Evolutionary conservation across 1,140 invertebrate genomes (phyloP).

Genomic region (Planococcus citri): DNA sequence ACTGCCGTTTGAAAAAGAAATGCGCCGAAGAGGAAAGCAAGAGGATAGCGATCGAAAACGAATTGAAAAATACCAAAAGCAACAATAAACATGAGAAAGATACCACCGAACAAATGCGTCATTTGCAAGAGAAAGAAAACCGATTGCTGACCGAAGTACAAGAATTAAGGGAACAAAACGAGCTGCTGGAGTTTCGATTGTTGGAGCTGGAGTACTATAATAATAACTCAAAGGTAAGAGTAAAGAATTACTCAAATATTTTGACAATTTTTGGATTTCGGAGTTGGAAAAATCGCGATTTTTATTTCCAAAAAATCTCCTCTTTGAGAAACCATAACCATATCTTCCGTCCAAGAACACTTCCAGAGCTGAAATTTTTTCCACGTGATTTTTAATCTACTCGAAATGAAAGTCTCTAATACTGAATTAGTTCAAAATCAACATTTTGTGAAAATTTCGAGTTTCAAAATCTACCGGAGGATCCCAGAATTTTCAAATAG

Average conservation of each 20-base stretch:
- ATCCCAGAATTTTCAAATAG: no score
- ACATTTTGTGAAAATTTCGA: no score
- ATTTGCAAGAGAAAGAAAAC: not conserved
- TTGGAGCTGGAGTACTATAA: constrained; percentile 34
- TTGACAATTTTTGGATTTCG: no score
- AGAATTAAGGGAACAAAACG: constrained; percentile 36
- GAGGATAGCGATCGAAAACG: not conserved
- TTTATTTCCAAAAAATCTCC: no score
- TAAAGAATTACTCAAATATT: not conserved
- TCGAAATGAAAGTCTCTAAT: no score
- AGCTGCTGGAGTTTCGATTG: constrained; percentile 37
- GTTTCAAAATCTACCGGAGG: no score
- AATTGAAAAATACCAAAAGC: not conserved
- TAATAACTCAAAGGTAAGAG: constrained; percentile 24
- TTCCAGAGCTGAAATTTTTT: no score
- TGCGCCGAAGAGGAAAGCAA: not conserved
- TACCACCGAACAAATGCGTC: not conserved
- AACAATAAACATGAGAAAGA: not conserved
- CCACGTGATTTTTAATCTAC: no score
- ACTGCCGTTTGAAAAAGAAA: not conserved
- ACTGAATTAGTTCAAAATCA: no score
- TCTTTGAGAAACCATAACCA: no score
- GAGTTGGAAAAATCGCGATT: no score
- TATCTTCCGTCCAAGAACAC: no score
- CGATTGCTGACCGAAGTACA: constrained; percentile 32